Evolutionary conservation across 2,888 invertebrate species (phyloP), one percentile per base, ranked within the genome.

Genomic region (Ophonus ardosiacus): DNA sequence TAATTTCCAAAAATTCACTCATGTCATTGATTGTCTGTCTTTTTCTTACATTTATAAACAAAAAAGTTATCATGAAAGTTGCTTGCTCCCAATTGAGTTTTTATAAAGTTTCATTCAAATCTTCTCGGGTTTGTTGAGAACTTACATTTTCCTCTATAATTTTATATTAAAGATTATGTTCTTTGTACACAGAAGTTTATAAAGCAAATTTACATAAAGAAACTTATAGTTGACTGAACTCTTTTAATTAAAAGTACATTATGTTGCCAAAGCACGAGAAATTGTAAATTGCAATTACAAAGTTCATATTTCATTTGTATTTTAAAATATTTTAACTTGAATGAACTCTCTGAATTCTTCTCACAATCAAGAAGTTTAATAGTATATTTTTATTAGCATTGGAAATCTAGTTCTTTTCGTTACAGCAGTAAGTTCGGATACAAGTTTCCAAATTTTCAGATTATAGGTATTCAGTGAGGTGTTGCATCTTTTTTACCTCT

Each of bases 201-300:
- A 68, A 68, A 31, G 31, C 68, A 68, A 68, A 68, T 68, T 68
- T 68, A 68, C 68, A 68, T 68, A 68, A 68, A 68, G 68, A 68
- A 68, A 68, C 68, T 68, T 68, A 68, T 68, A 68, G 68, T 68
- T 68, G 68, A 68, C 68, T 68, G 68, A 68, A 68, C 68, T 68
- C 68, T 68, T 68, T 68, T 68, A 68, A 68, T 68, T 68, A 51
- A 68, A 68, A 68, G 68, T 68, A 38, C 15, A 68, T n/a, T 68
- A 31, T 68, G n/a, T n/a, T 2, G 7, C 38, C 38, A 68, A 38
- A 38, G 38, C 38, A 38, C 38, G n/a, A 68, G n/a, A 68, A 68
- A 63, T 63, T 68, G 7, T 38, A 68, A 68, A 31, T 38, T 17
- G 3, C 15, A 57, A 57, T n/a, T 15, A 59, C 17, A 15, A 59